Conservation (phyloP, 2,888 invertebrate genomes). For the Bibio marci region DNA sequence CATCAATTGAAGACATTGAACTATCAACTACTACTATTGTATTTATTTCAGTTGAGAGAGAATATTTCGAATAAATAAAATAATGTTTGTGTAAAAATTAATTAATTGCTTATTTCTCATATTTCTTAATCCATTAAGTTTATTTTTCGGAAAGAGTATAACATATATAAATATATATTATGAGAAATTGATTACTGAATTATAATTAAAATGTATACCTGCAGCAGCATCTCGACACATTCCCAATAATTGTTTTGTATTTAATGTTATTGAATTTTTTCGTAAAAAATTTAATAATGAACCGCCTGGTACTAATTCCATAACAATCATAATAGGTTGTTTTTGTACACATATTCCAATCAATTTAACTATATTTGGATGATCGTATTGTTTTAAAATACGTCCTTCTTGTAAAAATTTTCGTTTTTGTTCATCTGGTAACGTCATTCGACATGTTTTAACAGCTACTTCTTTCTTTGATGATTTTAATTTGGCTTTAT, state of each 20-base stretch:
- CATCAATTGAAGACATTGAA: no score
- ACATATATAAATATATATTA: no score
- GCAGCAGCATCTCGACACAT: constrained; percentile 91
- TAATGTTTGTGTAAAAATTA: no score
- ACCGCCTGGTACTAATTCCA: constrained; percentile 92
- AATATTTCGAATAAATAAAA: no score
- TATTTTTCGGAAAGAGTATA: no score
- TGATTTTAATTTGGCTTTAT: constrained; percentile 71
- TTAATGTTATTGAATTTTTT: constrained; percentile 51
- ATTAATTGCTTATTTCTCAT: no score
- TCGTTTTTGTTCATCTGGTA: constrained; percentile 85
- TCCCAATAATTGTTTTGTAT: constrained; percentile 50
- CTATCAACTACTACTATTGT: no score
- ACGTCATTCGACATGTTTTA: constrained; percentile 84
- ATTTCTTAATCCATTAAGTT: no score
- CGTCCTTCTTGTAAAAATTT: constrained; percentile 92
- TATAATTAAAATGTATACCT: constrained; percentile 35
- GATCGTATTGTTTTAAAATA: constrained; percentile 91
- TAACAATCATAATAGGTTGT: constrained; percentile 97
- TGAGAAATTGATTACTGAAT: no score
- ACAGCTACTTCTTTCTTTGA: constrained; percentile 82
- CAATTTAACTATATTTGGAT: constrained; percentile 88
- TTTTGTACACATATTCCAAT: constrained; percentile 97
- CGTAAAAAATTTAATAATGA: constrained; percentile 78
- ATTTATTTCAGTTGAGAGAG: no score